Conservation (phyloP, 2,888 invertebrate genomes). For the Scrobipalpa atriplicella region DNA sequence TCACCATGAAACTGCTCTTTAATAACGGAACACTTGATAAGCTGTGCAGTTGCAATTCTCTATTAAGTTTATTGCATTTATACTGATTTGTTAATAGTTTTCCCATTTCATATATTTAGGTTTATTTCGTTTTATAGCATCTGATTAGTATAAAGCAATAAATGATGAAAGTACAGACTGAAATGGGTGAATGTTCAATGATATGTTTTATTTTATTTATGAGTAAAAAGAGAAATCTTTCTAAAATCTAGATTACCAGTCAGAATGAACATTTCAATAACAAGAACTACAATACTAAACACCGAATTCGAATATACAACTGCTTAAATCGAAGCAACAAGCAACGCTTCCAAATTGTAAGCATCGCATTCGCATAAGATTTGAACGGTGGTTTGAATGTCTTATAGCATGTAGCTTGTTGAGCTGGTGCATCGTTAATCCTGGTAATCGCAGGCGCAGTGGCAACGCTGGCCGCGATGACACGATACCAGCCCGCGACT, state of each 20-base stretch:
- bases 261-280: too few species aligned
- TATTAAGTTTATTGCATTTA: constrained; percentile 20
- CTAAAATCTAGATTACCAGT: too few species aligned
- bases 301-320: too few species aligned
- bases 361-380: background rate
- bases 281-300: too few species aligned
- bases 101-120: constrained; percentile 21
- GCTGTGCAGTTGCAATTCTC: background rate
- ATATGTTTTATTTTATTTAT: too few species aligned
- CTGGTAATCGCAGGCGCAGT: constrained; percentile 41
- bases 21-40: constrained; percentile 16
- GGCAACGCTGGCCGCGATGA: constrained; percentile 57
- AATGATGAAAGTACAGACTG: background rate
- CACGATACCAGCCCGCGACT: constrained; percentile 65
- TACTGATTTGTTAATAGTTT: constrained; percentile 22
- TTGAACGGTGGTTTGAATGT: constrained; percentile 3
- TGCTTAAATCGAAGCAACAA: background rate
- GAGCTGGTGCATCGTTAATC: constrained; percentile 30
- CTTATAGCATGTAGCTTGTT: background rate
- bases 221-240: too few species aligned
- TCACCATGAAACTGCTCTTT: background rate
- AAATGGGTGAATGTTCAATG: background rate
- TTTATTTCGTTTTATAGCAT: constrained; percentile 13
- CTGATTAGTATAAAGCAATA: background rate
- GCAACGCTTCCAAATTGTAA: background rate